phyloP scores from a whole-genome alignment of 2,888 invertebrate genomes.

The Diploptera punctata region DNA sequence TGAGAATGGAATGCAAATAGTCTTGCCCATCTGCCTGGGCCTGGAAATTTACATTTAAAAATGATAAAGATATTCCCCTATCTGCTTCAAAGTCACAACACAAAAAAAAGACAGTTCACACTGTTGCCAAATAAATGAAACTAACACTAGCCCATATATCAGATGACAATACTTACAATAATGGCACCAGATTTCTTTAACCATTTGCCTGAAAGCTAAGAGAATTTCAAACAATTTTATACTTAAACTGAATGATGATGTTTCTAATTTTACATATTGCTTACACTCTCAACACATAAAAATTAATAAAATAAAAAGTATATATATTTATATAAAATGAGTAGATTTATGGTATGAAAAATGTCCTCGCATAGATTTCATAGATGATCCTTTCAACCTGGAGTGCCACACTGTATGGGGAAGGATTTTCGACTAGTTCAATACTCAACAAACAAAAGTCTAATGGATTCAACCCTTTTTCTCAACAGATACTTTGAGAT shows the following conservation, averaged over 20 bases:
- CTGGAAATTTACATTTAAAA: constrained; percentile 13
- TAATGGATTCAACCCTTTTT: constrained; percentile 32
- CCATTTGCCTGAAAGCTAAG: background rate
- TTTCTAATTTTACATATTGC: background rate
- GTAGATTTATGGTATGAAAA: background rate
- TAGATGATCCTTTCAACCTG: background rate
- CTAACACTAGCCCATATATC: background rate
- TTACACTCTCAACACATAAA: background rate
- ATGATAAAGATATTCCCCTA: background rate
- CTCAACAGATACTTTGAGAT: constrained; percentile 46
- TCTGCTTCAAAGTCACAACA: background rate
- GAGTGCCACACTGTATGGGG: background rate
- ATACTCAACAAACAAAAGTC: background rate
- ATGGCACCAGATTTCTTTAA: background rate
- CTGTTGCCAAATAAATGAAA: background rate
- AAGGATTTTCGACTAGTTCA: background rate
- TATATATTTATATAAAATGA: constrained; percentile 2
- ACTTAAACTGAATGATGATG: background rate
- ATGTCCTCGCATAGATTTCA: background rate
- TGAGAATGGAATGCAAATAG: constrained; percentile 25
- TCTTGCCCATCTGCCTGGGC: constrained; percentile 8
- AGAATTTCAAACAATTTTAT: background rate
- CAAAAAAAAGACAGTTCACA: background rate
- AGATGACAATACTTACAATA: background rate
- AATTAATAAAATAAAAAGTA: background rate